Conservation (phyloP, 2,797 vertebrate genomes). For the Luscinia megarhynchos region DNA sequence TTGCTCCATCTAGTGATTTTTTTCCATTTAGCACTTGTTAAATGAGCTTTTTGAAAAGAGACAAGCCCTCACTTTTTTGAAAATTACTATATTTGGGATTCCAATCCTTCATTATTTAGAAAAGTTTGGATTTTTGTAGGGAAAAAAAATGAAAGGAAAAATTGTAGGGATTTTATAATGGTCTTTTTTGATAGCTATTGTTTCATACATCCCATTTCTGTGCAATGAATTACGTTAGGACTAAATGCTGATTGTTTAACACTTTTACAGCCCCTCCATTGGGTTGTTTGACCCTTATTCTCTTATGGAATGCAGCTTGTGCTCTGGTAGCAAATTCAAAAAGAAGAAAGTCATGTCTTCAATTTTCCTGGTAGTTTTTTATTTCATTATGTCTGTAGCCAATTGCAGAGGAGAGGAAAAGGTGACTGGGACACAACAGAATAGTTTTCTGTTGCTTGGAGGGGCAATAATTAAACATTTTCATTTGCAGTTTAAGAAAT, state of each 20-base stretch:
- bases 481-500: background rate
- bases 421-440: background rate
- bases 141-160: background rate
- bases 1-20: conserved; percentile 77
- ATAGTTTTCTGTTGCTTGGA: background rate
- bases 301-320: background rate
- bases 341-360: background rate
- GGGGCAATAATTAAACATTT: too few relatives aligned
- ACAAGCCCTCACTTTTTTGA: background rate
- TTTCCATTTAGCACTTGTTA: background rate
- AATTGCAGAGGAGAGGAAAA: background rate
- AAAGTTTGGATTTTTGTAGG: background rate
- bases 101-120: background rate
- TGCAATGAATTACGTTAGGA: background rate
- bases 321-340: background rate
- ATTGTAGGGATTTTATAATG: background rate
- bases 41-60: background rate
- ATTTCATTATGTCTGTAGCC: background rate
- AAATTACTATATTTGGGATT: background rate
- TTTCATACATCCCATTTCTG: conserved; percentile 4
- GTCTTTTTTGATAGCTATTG: background rate
- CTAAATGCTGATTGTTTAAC: background rate
- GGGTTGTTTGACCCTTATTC: background rate
- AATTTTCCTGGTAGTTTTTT: background rate
- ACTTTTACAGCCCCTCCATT: background rate